phyloP scores from a whole-genome alignment of 2,888 invertebrate genomes.

The Metalampra italica region DNA sequence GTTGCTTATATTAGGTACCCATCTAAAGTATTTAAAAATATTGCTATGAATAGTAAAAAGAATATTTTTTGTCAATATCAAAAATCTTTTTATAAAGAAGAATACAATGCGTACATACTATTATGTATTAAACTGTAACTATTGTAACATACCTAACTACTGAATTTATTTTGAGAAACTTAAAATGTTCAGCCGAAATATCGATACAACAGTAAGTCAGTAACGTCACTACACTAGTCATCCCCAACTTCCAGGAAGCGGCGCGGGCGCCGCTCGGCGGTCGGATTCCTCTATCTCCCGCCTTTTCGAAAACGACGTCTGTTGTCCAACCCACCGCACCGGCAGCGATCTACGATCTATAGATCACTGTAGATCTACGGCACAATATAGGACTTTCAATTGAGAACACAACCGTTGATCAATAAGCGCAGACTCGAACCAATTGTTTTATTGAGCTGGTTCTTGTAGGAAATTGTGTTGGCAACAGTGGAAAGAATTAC shows the following conservation, averaged over 20 bases:
- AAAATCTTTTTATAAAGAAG: too few species aligned
- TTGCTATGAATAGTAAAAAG: too few species aligned
- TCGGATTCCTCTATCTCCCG: conserved; percentile 72
- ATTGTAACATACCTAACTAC: too few species aligned
- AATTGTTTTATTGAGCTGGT: background rate
- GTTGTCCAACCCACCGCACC: background rate
- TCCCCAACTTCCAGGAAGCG: conserved; percentile 74
- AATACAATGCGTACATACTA: too few species aligned
- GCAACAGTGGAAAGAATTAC: too few species aligned
- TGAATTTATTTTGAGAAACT: too few species aligned
- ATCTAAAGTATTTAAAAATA: too few species aligned
- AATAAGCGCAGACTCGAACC: background rate
- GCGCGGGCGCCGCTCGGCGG: conserved; percentile 63
- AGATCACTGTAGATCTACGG: conserved; percentile 6
- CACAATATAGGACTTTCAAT: background rate
- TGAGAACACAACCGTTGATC: background rate
- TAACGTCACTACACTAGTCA: conserved; percentile 39
- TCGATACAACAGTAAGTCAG: conserved; percentile 4
- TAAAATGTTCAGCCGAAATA: too few species aligned
- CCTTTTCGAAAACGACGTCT: conserved; percentile 44
- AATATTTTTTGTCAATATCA: too few species aligned
- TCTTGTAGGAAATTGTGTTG: too few species aligned
- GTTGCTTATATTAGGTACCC: too few species aligned
- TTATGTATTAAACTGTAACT: too few species aligned
- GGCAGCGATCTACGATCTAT: conserved; percentile 14